Evolutionary conservation across 2,888 invertebrate species (phyloP), one percentile per base, ranked within the genome.

Genomic region (Parasteatoda lunata): DNA sequence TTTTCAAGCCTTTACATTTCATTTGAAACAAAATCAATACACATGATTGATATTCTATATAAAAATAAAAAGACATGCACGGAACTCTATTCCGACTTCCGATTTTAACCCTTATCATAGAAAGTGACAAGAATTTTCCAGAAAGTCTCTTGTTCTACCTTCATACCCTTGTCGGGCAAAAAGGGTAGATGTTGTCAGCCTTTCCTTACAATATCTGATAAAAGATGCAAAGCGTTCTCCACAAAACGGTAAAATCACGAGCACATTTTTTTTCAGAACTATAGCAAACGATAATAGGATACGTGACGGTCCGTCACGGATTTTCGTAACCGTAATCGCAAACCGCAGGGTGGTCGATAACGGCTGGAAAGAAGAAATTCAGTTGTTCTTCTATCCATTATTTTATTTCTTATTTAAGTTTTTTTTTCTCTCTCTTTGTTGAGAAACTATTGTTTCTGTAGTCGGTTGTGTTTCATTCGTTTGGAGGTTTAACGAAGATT

Each of bases 291-390:
- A 81, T 81, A 81, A 81, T 81, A 54, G 54, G 81, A 75, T 71
- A 73, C 81, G 73, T 81, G 81, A 81, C 70, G 68, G 47, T n/a
- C 48, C 52, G 75, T 68, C 45, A 52, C 45, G 68, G 52, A 54
- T 78, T 54, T 47, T 66, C 48, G 45, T 54, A 73, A 75, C 73
- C 68, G 73, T 81, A 75, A 73, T 64, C 81, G n/a, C 15, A 81
- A 81, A 72, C 81, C 68, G 54, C 73, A 81, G 15, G 7, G 11
- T 15, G 73, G 81, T 75, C 81, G 73, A 73, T 73, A 80, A 76
- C 15, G n/a, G 52, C 51, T 45, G 77, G 68, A 77, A 77, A 8
- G 9, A 47, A 48, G 65, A 59, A 59, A 59, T 11, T 59, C 59
- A 59, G 59, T 59, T 59, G 59, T 59, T 59, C 30, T 30, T 30